Base-by-base conservation (phyloP, 1,140 invertebrate species). In the Drosophila nasuta region DNA sequence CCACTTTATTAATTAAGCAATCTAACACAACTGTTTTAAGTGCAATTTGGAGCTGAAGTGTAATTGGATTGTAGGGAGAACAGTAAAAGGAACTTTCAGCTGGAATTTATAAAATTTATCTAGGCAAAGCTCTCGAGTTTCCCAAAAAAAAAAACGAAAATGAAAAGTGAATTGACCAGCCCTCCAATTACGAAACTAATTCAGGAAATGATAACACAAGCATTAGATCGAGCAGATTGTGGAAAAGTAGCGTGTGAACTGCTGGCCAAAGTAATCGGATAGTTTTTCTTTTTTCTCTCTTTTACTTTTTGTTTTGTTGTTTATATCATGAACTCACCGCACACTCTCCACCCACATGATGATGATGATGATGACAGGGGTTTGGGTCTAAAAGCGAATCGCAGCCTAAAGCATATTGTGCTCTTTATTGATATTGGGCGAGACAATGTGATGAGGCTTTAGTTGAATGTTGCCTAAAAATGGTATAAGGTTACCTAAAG, bases 401-500 rank as follows among this genome's bases (percentile, higher is more conserved):
- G 25, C 28, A 35, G 3, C n/a, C n/a, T 6, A 54, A 41, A 38
- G 54, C 54, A 57, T 57, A 57, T 64, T 65, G 68, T 57, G 20
- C 68, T 38, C 43, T 65, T 71, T 71, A 71, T 71, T 64, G 68
- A 57, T 46, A 38, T 8, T 7, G 35, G 20, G 54, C 15, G 17
- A 57, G 8, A 74, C 64, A 68, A 69, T 70, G 51, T 51, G 65
- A 54, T 51, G 65, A 54, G 66, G 58, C 65, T 60, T 62, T 67
- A 67, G 64, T 73, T 20, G 35, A 20, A 60, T 66, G 41, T 66
- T 59, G 25, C 20, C 63, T 20, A 46, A 62, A 60, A 45, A 30
- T 58, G 51, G 68, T 76, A 54, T 79, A 72, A 76, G 58, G 68
- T 79, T 79, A 79, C 77, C 63, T 70, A 20, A 33, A 41, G 17